Base-by-base conservation (phyloP, 2,888 invertebrate genomes). In the Monochamus alternatus region DNA sequence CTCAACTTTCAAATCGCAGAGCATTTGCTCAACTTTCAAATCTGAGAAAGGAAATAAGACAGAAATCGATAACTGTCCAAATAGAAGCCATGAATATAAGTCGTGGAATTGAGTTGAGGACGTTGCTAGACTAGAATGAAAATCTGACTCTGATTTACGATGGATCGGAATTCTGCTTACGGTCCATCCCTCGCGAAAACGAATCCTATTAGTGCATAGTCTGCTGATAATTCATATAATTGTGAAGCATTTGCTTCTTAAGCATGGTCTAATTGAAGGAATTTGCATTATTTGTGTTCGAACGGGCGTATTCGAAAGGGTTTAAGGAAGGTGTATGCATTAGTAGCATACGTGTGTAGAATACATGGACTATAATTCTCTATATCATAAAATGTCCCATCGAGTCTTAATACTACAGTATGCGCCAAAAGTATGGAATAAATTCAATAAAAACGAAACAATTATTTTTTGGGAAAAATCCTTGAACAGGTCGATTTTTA, bases 41-140 rank as follows among this genome's bases (percentile, higher is more conserved):
- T 4, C 10, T n/a, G 12, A 51, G 51, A 51, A 51, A 51, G 51
- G n/a, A 51, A 51, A 51, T 51, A 51, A 51, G 38, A 51, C 51
- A 51, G 9, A 51, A 51, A n/a, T 51, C 51, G 51, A 51, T 51
- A 51, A n/a, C 47, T 3, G 14, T 47, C 60, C 62, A 70, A 62
- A 70, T 60, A 62, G 62, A 69, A 70, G 62, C 47, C 70, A 69
- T 59, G 69, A 69, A 69, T 69, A 69, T 69, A 70, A 70, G 70
- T 70, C 62, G 62, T 31, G 60, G 60, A 70, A 62, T 47, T 62
- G 70, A 70, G 44, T 44, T 59, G 38, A 69, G 59, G 38, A 59
- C 68, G 68, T 55, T 38, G 38, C 38, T 38, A 38, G 30, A 59
- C 59, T 38, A 51, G 71, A 63, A 71, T 63, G 63, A 71, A 52